Percentiles rank a stretch among this genome's conserved stretches.
Evolutionary conservation across 1,140 invertebrate genomes (phyloP).

Genomic region (Aphis craccivora): DNA sequence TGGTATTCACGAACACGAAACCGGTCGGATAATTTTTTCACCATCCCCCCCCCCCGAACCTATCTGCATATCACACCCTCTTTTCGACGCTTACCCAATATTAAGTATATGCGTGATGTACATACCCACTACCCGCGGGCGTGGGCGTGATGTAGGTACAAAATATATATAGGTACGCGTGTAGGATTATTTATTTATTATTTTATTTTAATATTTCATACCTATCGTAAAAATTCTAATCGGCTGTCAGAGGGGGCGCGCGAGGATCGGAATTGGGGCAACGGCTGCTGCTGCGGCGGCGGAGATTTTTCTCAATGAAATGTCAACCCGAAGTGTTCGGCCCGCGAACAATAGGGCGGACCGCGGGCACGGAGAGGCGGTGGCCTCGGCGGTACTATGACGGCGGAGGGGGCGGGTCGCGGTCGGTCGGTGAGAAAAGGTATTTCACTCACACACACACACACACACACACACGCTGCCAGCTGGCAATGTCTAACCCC

Average conservation of each 20-base stretch:
- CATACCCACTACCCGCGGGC: too few relatives aligned
- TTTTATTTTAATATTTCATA: neutral
- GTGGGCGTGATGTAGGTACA: too few relatives aligned
- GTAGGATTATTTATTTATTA: conserved; percentile 15
- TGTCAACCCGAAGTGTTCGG: conserved; percentile 31
- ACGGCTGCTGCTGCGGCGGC: neutral
- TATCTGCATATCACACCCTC: neutral
- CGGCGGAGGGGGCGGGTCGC: neutral
- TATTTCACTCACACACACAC: neutral
- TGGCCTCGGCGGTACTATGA: neutral
- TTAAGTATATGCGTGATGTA: neutral
- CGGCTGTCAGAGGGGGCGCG: neutral
- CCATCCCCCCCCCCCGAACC: neutral
- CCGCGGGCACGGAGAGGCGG: neutral
- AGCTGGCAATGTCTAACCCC: conserved; percentile 33
- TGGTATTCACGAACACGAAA: neutral
- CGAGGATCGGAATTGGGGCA: neutral
- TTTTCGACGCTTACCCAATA: neutral
- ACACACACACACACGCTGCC: neutral
- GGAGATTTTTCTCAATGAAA: conserved; percentile 54
- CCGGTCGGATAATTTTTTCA: conserved; percentile 12
- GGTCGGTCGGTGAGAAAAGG: conserved; percentile 47
- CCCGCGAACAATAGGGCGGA: conserved; percentile 46
- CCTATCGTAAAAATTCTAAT: neutral
- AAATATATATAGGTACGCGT: too few relatives aligned